A percentile compares a stretch with the other conserved stretches of the same genome.
These are phyloP conservation scores for Amorpha juglandis DNA, from an alignment of 2,888 invertebrate genomes.

Conservation along the genomic window DNA sequence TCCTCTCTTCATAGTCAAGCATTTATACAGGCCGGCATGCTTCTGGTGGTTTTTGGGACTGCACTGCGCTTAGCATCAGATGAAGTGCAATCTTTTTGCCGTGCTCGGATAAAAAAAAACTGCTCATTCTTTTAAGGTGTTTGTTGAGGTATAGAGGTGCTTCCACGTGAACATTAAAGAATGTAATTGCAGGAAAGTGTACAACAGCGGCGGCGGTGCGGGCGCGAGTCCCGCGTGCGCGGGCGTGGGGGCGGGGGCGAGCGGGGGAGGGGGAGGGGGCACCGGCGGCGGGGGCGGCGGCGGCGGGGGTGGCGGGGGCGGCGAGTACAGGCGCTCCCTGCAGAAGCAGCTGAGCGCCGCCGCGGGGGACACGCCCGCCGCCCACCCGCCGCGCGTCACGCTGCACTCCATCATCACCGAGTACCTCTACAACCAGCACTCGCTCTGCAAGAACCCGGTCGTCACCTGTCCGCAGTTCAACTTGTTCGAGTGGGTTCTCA, in stretches of 20 bases:
- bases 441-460: slow-evolving; percentile 98
- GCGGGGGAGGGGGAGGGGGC: slow-evolving; percentile 35
- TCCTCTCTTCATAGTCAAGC: no score
- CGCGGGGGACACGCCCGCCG: slow-evolving; percentile 60
- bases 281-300: slow-evolving; percentile 37
- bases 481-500: slow-evolving; percentile 89
- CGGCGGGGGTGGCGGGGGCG: slow-evolving; percentile 35
- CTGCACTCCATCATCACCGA: slow-evolving; percentile 97
- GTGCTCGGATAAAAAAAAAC: no score
- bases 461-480: slow-evolving; percentile 98
- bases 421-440: slow-evolving; percentile 98
- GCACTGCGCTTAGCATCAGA: no score
- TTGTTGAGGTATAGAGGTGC: no score
- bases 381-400: slow-evolving; percentile 81
- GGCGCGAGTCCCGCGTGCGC: slow-evolving; percentile 34
- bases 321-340: slow-evolving; percentile 73
- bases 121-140: no score
- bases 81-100: no score
- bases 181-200: slow-evolving; percentile 58
- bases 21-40: no score
- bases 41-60: no score
- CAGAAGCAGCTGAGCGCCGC: slow-evolving; percentile 78
- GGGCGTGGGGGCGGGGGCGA: slow-evolving; percentile 34
- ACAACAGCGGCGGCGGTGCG: slow-evolving; percentile 41
- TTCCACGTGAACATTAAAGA: background rate